phyloP scores from a whole-genome alignment of 2,888 invertebrate genomes.

The Tanytarsus gracilentus region DNA sequence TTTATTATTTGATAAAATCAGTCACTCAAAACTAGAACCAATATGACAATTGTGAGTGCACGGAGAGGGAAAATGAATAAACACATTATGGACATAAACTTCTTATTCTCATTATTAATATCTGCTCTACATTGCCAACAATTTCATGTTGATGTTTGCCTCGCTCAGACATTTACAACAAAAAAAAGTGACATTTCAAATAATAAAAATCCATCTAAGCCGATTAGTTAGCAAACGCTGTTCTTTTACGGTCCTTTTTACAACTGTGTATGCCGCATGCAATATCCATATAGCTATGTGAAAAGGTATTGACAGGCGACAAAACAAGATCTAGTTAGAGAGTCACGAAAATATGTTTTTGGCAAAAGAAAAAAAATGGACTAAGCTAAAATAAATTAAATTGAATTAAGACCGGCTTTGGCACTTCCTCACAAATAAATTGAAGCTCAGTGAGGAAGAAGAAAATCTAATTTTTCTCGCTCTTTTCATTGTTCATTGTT shows the following conservation, averaged over 20 bases:
- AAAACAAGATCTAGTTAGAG: conserved; percentile 7
- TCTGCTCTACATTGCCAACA: conserved; percentile 3
- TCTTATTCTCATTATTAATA: background rate
- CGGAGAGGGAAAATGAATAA: background rate
- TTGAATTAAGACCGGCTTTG: conserved; percentile 19
- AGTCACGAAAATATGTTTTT: conserved; percentile 10
- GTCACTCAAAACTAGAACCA: conserved; percentile 4
- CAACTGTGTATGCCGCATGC: too few relatives aligned
- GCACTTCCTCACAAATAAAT: conserved; percentile 15
- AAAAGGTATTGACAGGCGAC: conserved; percentile 14
- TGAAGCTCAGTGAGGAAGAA: too few relatives aligned
- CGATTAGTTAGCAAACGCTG: conserved; percentile 23
- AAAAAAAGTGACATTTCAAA: conserved; percentile 18
- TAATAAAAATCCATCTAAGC: conserved; percentile 28
- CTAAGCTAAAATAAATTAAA: background rate
- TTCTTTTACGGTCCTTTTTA: conserved; percentile 24
- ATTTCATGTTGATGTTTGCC: conserved; percentile 4
- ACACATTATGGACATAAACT: background rate
- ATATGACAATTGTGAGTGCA: background rate
- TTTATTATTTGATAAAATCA: conserved; percentile 5
- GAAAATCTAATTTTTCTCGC: background rate
- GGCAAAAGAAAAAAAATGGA: background rate
- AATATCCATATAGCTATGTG: background rate
- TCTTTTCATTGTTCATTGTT: background rate
- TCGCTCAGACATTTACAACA: background rate